Evolutionary conservation across 2,797 vertebrate genomes (phyloP).

Genomic region (Sylvilagus floridanus): DNA sequence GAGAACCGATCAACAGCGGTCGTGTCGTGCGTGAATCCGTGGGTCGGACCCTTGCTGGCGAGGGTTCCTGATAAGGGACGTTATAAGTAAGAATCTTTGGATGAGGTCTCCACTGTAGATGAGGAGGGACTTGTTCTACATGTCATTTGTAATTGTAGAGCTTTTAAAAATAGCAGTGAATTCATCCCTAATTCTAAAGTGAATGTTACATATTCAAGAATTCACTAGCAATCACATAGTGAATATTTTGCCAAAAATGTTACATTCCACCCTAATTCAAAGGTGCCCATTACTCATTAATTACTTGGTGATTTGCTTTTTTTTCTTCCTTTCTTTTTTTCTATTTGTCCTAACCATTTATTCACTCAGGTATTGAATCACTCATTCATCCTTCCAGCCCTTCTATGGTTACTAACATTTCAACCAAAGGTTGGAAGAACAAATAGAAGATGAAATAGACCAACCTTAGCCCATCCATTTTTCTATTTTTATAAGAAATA

Average conservation of each 20-base stretch:
- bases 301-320: not conserved
- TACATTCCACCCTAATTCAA: not conserved
- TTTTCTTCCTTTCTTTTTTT: too few species aligned
- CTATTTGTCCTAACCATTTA: not conserved
- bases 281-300: not conserved
- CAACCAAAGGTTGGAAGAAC: not conserved
- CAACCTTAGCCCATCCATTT: not conserved
- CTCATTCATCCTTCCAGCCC: not conserved
- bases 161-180: not conserved
- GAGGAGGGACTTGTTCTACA: not conserved
- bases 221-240: not conserved
- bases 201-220: not conserved
- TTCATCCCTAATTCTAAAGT: conserved; percentile 4
- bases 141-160: not conserved
- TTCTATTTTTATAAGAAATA: not conserved
- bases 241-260: not conserved
- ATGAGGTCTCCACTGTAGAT: not conserved
- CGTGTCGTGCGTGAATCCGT: too few species aligned
- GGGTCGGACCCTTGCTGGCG: too few species aligned
- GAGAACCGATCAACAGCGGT: too few species aligned
- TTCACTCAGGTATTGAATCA: not conserved
- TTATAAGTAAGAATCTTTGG: not conserved
- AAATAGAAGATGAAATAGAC: conserved; percentile 13
- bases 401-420: not conserved
- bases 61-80: too few species aligned